Base-by-base conservation (phyloP, 2,113 vertebrate genomes). In the Shinisaurus crocodilurus region DNA sequence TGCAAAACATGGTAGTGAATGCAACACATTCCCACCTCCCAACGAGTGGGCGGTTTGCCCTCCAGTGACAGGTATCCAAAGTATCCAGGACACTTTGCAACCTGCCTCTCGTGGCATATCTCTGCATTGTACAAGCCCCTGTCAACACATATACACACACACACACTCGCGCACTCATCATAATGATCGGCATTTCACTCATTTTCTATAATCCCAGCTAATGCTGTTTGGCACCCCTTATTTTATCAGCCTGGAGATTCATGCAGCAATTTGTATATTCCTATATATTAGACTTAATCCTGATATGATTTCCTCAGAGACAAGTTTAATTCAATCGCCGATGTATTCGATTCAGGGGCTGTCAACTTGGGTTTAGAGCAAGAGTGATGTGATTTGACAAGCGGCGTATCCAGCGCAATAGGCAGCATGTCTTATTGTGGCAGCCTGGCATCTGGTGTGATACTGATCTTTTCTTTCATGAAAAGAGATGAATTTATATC, bases 301-400 rank as follows among this genome's bases (percentile, higher is more conserved):
- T 86, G 86, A 88, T 93, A 88, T 70, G 48, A 94, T 94, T 97
- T 95, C 90, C 89, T 86, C 80, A 12, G 85, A 95, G 92, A 93
- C 82, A 90, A 15, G 37, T 93, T 95, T 91, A 92, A 89, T 91
- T 94, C 88, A 91, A 92, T 88, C 93, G 80, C 80, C 82, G 91
- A 90, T 94, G 86, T 90, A 90, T 93, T 94, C 87, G 48, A 92
- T 93, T 94, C 91, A 92, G 90, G 69, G 93, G 80, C 89, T 93
- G 94, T 91, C 93, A 94, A 87, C 86, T 93, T 85, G 76, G 89
- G 65, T 93, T 94, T 90, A 94, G 86, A 91, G 23, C 82, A 85
- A 65, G 63, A 92, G 89, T 87, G 57, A 86, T 89, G 86, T 95
- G 90, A 94, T 92, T 94, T 92, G 93, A 88, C 88, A 93, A 91